Percentiles rank a stretch among this genome's conserved stretches.
Evolutionary conservation across 2,113 vertebrate genomes (phyloP).

Genomic region (Macquaria ambigua): DNA sequence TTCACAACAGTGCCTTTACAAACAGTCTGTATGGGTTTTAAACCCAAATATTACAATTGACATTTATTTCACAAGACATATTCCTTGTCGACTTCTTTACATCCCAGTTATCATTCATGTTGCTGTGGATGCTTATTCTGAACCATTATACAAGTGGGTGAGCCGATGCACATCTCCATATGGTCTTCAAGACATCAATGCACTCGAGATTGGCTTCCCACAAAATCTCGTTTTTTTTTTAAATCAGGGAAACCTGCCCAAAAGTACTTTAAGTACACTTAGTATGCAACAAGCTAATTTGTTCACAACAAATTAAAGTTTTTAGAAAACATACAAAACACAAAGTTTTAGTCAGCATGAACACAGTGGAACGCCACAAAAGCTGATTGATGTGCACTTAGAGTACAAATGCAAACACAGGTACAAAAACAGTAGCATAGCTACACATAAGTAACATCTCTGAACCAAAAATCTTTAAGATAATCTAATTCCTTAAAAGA

Average conservation of each 20-base stretch:
- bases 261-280: slow-evolving; percentile 84
- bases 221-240: slow-evolving; percentile 23
- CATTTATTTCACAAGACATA: slow-evolving; percentile 67
- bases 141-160: slow-evolving; percentile 27
- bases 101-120: slow-evolving; percentile 57
- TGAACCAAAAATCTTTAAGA: slow-evolving; percentile 50
- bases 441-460: slow-evolving; percentile 52
- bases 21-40: slow-evolving; percentile 76
- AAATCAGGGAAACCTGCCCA: slow-evolving; percentile 68
- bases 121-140: slow-evolving; percentile 49
- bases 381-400: slow-evolving; percentile 72
- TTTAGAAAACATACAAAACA: slow-evolving; percentile 65
- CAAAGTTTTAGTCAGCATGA: slow-evolving; percentile 67
- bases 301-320: slow-evolving; percentile 67
- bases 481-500: slow-evolving; percentile 37
- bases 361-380: slow-evolving; percentile 45
- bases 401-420: slow-evolving; percentile 68
- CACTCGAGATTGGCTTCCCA: slow-evolving; percentile 40
- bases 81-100: slow-evolving; percentile 53
- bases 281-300: slow-evolving; percentile 72
- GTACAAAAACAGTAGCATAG: slow-evolving; percentile 69
- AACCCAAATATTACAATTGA: slow-evolving; percentile 71
- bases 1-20: slow-evolving; percentile 79
- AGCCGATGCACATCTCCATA: slow-evolving; percentile 39
- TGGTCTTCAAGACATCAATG: slow-evolving; percentile 52